Evolutionary conservation across 2,113 vertebrate genomes (phyloP), one percentile per base, ranked within the genome.

Genomic region (Acinonyx jubatus): DNA sequence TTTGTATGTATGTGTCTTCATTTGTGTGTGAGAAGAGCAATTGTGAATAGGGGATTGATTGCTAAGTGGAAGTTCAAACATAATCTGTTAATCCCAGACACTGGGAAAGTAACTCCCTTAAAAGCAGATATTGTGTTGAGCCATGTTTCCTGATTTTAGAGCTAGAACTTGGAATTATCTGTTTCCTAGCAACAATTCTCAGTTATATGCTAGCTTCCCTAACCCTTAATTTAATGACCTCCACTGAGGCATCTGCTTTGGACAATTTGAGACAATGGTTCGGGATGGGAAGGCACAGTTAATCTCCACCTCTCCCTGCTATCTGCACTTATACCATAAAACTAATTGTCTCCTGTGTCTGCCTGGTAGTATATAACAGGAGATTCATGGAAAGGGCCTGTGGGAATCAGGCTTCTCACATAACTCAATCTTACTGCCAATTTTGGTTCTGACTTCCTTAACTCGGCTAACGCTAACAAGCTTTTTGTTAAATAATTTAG

Each of bases 181-280:
- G 71, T 98, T 96, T 98, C 97, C 95, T 96, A 97, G 97, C 63
- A 93, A 95, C 85, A 50, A 50, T 89, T 57, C 78, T 95, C n/a
- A 78, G 31, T 91, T 85, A 36, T 19, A 81, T 50, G n/a, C 45
- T 93, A 5, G 68, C 36, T 95, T 93, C 31, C 36, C 45, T 79
- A 81, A 73, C 45, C 33, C 25, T 95, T 57, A 92, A 12, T 88
- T 96, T 97, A 98, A 97, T 97, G 86, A 90, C 45, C 19, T 97
- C 91, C 84, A 92, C 50, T 71, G 93, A 92, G 81, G 76, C 19
- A 65, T 66, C 83, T 79, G 63, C 71, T 96, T 84, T 93, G 90
- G 78, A 66, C 45, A 85, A 68, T 74, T 65, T 94, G 66, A 93
- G 45, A 86, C 74, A 89, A 78, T 61, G 36, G 48, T 65, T 88